A percentile compares a stretch with the other conserved stretches of the same genome.
phyloP scores from a whole-genome alignment of 1,140 invertebrate genomes.

The Sesamia nonagrioides region DNA sequence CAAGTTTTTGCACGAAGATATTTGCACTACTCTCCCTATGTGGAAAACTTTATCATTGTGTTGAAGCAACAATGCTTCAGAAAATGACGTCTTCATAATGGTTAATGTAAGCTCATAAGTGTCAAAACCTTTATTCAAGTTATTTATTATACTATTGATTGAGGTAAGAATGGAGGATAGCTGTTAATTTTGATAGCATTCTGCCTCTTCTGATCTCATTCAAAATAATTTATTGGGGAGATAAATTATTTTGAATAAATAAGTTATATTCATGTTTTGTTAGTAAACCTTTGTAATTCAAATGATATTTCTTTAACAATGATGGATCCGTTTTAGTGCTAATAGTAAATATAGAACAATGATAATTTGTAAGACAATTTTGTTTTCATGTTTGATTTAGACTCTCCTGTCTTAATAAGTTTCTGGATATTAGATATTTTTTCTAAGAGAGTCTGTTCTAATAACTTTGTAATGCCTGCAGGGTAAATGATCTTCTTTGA shows the following conservation, averaged over 20 bases:
- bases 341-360: not conserved
- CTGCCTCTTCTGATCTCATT: too few species aligned
- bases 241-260: conserved; percentile 38
- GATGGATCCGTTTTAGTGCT: not conserved
- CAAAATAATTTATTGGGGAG: too few species aligned
- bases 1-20: too few species aligned
- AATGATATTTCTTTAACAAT: not conserved
- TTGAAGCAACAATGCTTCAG: conserved; percentile 10
- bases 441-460: too few species aligned
- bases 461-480: too few species aligned
- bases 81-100: conserved; percentile 24
- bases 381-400: too few species aligned
- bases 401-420: too few species aligned
- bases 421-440: too few species aligned
- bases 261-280: not conserved
- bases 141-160: conserved; percentile 60
- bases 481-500: too few species aligned
- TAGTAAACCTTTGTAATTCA: not conserved
- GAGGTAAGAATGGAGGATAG: conserved; percentile 55
- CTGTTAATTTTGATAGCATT: not conserved
- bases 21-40: too few species aligned
- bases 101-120: conserved; percentile 7
- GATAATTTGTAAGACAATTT: not conserved
- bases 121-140: not conserved
- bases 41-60: not conserved